These are phyloP conservation scores for Nebria brevicollis DNA, from an alignment of 2,888 invertebrate genomes.

Conservation along the genomic window DNA sequence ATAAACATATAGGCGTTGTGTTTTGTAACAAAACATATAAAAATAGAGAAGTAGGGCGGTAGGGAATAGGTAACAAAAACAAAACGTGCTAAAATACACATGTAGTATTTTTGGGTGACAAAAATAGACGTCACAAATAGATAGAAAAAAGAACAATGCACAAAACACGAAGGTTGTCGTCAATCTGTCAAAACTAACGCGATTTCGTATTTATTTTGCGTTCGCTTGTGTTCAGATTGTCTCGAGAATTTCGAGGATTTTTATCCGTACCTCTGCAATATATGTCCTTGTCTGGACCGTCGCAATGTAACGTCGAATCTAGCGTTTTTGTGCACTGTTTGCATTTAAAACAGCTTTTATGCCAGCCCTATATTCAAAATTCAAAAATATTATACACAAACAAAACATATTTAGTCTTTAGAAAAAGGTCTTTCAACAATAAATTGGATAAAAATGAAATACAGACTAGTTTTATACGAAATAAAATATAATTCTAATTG, in stretches of 20 bases:
- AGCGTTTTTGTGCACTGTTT: slow-evolving; percentile 83
- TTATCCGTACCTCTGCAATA: slow-evolving; percentile 85
- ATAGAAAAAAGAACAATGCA: slow-evolving; percentile 36
- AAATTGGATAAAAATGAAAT: not conserved
- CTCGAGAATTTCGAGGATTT: slow-evolving; percentile 9
- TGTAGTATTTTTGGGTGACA: not conserved
- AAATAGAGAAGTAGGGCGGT: not conserved
- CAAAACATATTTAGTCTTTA: slow-evolving; percentile 6
- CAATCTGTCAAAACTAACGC: slow-evolving; percentile 25
- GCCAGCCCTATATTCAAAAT: slow-evolving; percentile 75
- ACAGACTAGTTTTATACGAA: not conserved
- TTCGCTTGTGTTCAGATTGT: slow-evolving; percentile 19
- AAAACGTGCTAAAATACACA: slow-evolving; percentile 30
- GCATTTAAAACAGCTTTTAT: slow-evolving; percentile 91
- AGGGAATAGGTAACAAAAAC: slow-evolving; percentile 17
- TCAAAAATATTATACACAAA: slow-evolving; percentile 18
- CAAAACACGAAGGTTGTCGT: slow-evolving; percentile 29
- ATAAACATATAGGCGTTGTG: not conserved
- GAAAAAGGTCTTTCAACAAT: not conserved
- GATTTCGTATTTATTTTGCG: slow-evolving; percentile 9
- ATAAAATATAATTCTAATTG: too few species aligned
- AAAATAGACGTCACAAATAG: not conserved
- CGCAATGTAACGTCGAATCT: slow-evolving; percentile 90
- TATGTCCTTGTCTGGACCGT: slow-evolving; percentile 90
- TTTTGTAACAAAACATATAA: slow-evolving; percentile 4